Evolutionary conservation across 2,888 invertebrate species (phyloP).

Genomic region (Nephrocerus scutellatus): DNA sequence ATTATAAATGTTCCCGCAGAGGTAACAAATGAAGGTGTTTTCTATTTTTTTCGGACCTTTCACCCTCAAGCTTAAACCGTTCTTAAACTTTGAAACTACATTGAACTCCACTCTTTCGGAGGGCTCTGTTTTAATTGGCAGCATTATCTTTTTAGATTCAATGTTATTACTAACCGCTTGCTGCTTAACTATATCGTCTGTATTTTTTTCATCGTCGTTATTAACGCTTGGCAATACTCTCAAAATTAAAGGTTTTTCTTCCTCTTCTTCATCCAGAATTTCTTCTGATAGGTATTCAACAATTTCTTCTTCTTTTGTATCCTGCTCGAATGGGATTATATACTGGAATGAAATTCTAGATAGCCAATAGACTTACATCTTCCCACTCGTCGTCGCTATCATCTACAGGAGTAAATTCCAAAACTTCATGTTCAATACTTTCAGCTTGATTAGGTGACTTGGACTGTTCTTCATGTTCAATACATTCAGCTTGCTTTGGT

Average conservation of each 20-base stretch:
- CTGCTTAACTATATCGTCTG: background rate
- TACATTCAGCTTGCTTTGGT: no score
- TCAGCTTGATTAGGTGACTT: no score
- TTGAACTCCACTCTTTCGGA: background rate
- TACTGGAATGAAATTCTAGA: no score
- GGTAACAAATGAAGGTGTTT: conserved; percentile 40
- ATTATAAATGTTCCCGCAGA: conserved; percentile 45
- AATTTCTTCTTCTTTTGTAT: no score
- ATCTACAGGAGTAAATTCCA: no score
- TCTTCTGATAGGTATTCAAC: no score
- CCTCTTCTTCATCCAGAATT: no score
- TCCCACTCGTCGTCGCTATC: conserved; percentile 13
- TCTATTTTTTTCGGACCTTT: conserved; percentile 26
- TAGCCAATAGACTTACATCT: conserved; percentile 3
- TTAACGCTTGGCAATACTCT: no score
- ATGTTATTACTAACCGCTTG: background rate
- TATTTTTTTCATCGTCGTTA: conserved; percentile 13
- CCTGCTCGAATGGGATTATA: no score
- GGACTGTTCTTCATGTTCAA: no score
- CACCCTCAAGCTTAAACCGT: conserved; percentile 10
- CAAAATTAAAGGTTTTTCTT: no score
- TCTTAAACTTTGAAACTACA: background rate
- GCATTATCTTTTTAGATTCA: conserved; percentile 29
- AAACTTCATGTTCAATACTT: no score
- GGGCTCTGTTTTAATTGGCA: conserved; percentile 28